Evolutionary conservation across 2,113 vertebrate species (phyloP), one percentile per base, ranked within the genome.

Genomic region (Kryptolebias marmoratus): DNA sequence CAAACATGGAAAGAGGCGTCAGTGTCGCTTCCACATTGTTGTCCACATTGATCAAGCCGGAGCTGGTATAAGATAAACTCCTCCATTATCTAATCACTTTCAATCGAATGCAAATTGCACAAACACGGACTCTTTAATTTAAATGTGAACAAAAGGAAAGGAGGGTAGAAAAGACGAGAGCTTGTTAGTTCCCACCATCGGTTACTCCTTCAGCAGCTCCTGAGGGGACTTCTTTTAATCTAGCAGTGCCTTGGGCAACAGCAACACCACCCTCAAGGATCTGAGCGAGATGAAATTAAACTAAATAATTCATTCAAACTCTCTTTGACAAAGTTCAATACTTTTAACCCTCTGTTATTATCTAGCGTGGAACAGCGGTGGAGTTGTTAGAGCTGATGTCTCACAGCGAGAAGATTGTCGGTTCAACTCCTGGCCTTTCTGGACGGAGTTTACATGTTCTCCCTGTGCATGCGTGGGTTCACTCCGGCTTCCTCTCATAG

Each of bases 61-160:
- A 18, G 49, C 1, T 0, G 47, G 45, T 14, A 30, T 50, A 45
- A 60, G 16, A 15, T 32, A 32, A 69, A 63, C 28, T 5, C 7
- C 30, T 81, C 45, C 61, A 27, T 72, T 22, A 52, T 80, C 75
- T 89, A 87, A 83, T 87, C 63, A 72, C 71, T 67, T 79, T 82
- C 82, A 91, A 92, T 92, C 78, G 86, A 77, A 88, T 83, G 80
- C 73, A 83, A 90, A 87, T 80, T 75, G 73, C 71, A 66, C 30
- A 75, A 86, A 84, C 59, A 60, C 67, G 69, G 64, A 71, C 77
- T 71, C 71, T 87, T 83, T 89, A 83, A 88, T 90, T 83, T 69
- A 50, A 80, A 79, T 84, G 71, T 53, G 79, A 86, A 89, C 82
- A 87, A 83, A 84, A 83, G 56, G 68, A 66, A 54, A 58, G 69